Base-by-base conservation (phyloP, 2,113 vertebrate genomes). In the Epinephelus moara region DNA sequence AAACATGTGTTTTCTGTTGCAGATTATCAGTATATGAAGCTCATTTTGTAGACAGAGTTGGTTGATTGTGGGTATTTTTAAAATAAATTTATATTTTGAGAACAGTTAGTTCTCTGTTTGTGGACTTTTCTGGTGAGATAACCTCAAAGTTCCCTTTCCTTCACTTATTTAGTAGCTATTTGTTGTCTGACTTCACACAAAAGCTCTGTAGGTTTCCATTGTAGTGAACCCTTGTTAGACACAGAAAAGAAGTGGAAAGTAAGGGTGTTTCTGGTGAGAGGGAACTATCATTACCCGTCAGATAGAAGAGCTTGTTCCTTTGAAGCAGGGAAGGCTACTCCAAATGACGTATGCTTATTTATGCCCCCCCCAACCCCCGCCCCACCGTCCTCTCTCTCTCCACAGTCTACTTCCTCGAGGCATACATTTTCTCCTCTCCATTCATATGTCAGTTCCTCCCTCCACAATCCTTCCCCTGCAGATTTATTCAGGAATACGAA, bases 401-500 rank as follows among this genome's bases (percentile, higher is more conserved):
- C 53, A 27, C 69, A 33, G 50, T 81, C 82, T 70, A 30, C 70
- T 80, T 88, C 73, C 84, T 80, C 18, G 6, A 82, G 78, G 87
- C 84, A 66, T 60, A 80, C 63, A 88, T 84, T 85, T 85, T 78
- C 78, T 81, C 61, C 71, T 73, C 82, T 89, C 86, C 81, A 91
- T 90, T 94, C 88, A 89, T 3, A 70, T 81, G 84, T 89, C 85
- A 85, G 55, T 80, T 79, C 69, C 78, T 83, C 76, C 64, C 76
- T 75, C 72, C 71, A 68, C 84, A 83, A 71, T 77, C 86, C 69
- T 70, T 71, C 83, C 70, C 82, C 75, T 42, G 62, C 78, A 89
- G 86, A 91, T 91, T 88, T 85, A 85, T 85, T 89, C 76, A 82
- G 78, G 75, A 89, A 85, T 85, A 85, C n/a, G 27, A 85, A 88